Percentiles rank a stretch among this genome's conserved stretches.
These are phyloP conservation scores for Cynopterus sphinx DNA, from an alignment of 2,797 vertebrate species.

Conservation along the genomic window DNA sequence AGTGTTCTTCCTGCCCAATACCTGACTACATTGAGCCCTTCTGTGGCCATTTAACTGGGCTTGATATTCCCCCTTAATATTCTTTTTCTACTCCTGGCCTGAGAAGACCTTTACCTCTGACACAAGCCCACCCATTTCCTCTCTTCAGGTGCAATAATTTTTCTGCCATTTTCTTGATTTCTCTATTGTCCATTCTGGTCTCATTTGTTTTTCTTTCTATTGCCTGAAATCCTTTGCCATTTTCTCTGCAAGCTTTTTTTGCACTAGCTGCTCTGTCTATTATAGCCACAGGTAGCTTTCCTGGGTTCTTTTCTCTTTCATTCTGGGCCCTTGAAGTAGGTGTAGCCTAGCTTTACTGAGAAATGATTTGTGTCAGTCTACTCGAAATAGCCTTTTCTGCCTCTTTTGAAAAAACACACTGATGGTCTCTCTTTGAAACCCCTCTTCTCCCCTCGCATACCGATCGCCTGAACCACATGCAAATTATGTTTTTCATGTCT, in stretches of 20 bases:
- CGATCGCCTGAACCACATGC: neutral
- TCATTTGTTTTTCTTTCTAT: neutral
- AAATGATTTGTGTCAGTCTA: neutral
- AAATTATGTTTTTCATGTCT: neutral
- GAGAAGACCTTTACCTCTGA: neutral
- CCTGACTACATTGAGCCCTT: neutral
- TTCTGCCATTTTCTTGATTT: neutral
- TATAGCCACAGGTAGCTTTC: neutral
- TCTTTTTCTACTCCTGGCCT: neutral
- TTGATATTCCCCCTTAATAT: neutral
- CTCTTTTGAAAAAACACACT: neutral
- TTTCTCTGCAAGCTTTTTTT: neutral
- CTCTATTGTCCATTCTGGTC: neutral
- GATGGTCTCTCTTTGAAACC: neutral
- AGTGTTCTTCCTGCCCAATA: neutral
- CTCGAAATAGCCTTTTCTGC: neutral
- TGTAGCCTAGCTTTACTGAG: neutral
- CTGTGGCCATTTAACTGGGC: neutral
- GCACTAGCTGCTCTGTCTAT: neutral
- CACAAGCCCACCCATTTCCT: neutral
- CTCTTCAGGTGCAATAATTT: neutral
- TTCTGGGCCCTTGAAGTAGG: neutral
- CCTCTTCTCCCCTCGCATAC: neutral
- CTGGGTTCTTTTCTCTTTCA: neutral
- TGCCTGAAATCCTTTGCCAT: neutral